phyloP scores from a whole-genome alignment of 2,888 invertebrate genomes.

The Xestia ashworthii region DNA sequence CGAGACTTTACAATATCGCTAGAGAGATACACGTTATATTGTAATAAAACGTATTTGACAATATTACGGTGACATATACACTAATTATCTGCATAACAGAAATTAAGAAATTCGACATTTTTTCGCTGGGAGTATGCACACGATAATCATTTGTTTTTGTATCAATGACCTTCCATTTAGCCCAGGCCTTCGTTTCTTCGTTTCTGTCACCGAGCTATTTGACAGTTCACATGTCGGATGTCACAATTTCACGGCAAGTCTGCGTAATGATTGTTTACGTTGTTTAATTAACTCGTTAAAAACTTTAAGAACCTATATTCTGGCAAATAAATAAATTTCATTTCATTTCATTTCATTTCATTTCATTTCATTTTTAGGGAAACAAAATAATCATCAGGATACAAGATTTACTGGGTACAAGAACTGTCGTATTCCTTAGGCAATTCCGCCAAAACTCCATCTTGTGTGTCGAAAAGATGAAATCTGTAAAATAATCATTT shows the following conservation, averaged over 20 bases:
- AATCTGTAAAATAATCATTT: neutral
- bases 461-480: neutral
- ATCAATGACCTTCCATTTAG: slow-evolving; percentile 5
- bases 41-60: too few species aligned
- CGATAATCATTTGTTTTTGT: neutral
- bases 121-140: too few species aligned
- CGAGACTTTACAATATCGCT: too few species aligned
- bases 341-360: too few species aligned
- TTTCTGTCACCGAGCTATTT: neutral
- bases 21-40: too few species aligned
- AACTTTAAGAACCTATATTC: too few species aligned
- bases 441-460: neutral
- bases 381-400: neutral
- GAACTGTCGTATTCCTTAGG: neutral
- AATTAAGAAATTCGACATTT: too few species aligned
- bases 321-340: too few species aligned
- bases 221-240: neutral
- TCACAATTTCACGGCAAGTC: slow-evolving; percentile 31
- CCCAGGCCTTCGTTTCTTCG: slow-evolving; percentile 23
- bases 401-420: neutral
- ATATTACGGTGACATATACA: too few species aligned
- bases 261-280: slow-evolving; percentile 1
- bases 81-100: too few species aligned
- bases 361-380: too few species aligned
- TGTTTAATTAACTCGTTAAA: slow-evolving; percentile 17